Evolutionary conservation across 2,888 invertebrate genomes (phyloP), one percentile per base, ranked within the genome.

Genomic region (Glomeris marginata): DNA sequence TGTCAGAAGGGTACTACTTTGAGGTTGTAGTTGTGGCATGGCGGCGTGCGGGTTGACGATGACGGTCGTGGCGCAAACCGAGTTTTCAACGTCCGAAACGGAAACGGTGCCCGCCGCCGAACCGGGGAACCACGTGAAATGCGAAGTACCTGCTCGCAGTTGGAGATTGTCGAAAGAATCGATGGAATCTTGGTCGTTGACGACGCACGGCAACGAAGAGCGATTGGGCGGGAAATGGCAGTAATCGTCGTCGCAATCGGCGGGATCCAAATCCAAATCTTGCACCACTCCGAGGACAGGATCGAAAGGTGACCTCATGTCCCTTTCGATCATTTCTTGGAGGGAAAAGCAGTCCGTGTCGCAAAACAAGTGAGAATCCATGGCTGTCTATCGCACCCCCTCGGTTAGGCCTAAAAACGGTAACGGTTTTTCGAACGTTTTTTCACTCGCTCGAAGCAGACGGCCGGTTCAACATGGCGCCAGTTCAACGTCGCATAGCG

Each of bases 31-130:
- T 35, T 22, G 22, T 33, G 90, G 88, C 80, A 88, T 82, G 41
- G 88, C 87, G 22, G 84, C 84, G 62, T 85, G 87, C 3, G 90
- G 90, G 69, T 90, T 88, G 4, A 90, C 90, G 77, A 88, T 80
- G 56, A 84, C 78, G 54, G 77, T 77, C 40, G 80, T 80, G 63
- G 75, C 77, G 58, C 79, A 72, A 64, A 28, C 28, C 28, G 28
- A 28, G 28, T 28, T 28, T 28, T 28, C 28, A 28, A 28, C 28
- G 28, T 28, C 28, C 8, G 28, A 28, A 3, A 28, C 28, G 28
- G 28, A 28, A 28, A 28, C 28, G 4, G 28, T 28, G 28, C 28
- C 28, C 28, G 28, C 3, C 8, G 28, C 28, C 3, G 28, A 28
- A 8, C 28, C 28, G 28, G 28, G 28, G 28, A 28, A 28, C 28